Conservation (phyloP, 2,888 invertebrate genomes). For the Xanthia togata region DNA sequence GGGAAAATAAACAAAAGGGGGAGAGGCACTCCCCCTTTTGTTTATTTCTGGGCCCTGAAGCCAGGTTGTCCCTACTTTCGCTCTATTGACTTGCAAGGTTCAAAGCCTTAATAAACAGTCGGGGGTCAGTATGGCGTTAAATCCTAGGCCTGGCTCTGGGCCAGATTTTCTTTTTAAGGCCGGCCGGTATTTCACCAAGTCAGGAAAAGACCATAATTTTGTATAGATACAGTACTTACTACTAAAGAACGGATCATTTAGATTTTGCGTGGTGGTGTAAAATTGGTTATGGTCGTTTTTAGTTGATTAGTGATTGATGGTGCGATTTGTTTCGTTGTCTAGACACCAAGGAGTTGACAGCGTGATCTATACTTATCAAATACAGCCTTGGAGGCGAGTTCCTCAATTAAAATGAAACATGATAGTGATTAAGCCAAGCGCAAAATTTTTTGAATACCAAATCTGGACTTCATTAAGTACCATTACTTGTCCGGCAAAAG, state of each 20-base stretch:
- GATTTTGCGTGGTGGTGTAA: background rate
- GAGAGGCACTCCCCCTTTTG: background rate
- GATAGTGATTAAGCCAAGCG: slow-evolving; percentile 21
- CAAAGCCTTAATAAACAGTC: background rate
- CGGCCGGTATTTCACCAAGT: slow-evolving; percentile 2
- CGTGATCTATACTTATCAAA: background rate
- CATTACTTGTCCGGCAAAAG: slow-evolving; percentile 22
- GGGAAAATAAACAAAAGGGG: background rate
- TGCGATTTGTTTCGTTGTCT: background rate
- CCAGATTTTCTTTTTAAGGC: slow-evolving; percentile 15
- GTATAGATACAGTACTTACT: background rate
- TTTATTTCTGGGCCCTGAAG: background rate
- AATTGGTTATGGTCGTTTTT: background rate
- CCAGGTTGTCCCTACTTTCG: background rate
- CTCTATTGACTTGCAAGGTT: slow-evolving; percentile 4
- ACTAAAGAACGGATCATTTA: background rate
- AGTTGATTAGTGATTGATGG: background rate
- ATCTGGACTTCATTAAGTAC: slow-evolving; percentile 39
- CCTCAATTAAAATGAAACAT: slow-evolving; percentile 30
- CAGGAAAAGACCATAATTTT: background rate
- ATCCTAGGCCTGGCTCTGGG: slow-evolving; percentile 25
- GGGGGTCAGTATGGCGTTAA: slow-evolving; percentile 11
- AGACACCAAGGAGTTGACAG: slow-evolving; percentile 2
- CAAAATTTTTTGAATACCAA: slow-evolving; percentile 28
- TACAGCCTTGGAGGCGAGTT: background rate